Conservation (phyloP, 1,140 invertebrate species). For the Trichonephila inaurata region DNA sequence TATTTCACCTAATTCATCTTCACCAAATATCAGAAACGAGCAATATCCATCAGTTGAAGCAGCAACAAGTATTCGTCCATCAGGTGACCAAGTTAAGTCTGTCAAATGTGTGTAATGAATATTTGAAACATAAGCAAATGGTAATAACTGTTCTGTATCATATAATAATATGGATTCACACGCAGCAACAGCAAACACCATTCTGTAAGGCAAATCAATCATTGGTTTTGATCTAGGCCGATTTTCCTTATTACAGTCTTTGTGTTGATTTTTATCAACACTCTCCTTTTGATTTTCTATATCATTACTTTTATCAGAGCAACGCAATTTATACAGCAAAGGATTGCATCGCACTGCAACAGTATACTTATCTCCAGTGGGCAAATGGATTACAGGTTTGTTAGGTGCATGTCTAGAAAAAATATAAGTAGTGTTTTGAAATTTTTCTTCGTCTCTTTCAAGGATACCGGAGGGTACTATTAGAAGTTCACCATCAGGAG, state of each 20-base stretch:
- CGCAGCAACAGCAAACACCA: conserved; percentile 95
- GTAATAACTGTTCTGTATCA: conserved; percentile 93
- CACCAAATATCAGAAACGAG: conserved; percentile 91
- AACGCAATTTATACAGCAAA: conserved; percentile 86
- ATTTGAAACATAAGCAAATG: conserved; percentile 92
- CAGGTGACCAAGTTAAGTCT: conserved; percentile 94
- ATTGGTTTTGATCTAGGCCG: conserved; percentile 31
- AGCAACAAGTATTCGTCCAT: conserved; percentile 90
- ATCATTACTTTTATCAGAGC: conserved; percentile 54
- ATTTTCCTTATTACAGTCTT: conserved; percentile 49
- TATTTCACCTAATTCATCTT: conserved; percentile 88
- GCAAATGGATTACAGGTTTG: conserved; percentile 90
- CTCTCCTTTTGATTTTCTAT: too few species aligned
- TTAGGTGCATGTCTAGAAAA: conserved; percentile 88
- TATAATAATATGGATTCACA: conserved; percentile 92
- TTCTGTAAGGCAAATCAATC: conserved; percentile 87
- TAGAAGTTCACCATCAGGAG: conserved; percentile 93
- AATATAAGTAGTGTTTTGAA: conserved; percentile 88
- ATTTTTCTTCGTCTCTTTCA: conserved; percentile 79
- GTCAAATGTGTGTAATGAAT: conserved; percentile 97
- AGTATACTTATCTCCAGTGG: conserved; percentile 88
- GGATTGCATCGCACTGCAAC: conserved; percentile 92
- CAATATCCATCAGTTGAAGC: conserved; percentile 98
- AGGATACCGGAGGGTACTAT: conserved; percentile 85
- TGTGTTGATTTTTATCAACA: too few species aligned